Evolutionary conservation across 2,888 invertebrate species (phyloP), one percentile per base, ranked within the genome.

Genomic region (Lymantria dispar): DNA sequence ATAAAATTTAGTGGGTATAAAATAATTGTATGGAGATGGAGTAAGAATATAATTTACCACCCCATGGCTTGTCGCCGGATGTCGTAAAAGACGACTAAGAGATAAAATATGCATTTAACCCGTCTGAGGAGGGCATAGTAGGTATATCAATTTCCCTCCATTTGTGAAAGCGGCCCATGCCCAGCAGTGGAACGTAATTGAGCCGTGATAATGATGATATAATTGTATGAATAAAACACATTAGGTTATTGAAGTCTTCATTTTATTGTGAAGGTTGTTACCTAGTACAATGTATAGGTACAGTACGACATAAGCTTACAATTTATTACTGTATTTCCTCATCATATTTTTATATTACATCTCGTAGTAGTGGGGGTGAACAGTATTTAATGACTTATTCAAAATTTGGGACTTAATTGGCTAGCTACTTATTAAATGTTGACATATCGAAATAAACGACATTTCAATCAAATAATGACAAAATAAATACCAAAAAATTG

Each of bases 251-350:
- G 83, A 84, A 89, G 87, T 88, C 87, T 88, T 88, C 87, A 86
- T 88, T 89, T 88, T 89, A 89, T 88, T 88, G 87, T 89, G 87
- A 89, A 89, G 82, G 80, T 83, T 80, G 78, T 85, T 80, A 81
- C 85, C 87, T 88, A 89, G 76, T 83, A 85, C 84, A 82, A 85
- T 85, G 74, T 85, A 85, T 80, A 81, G 77, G 71, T 83, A 80
- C 74, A 82, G 80, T 87, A 85, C 75, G 82, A 81, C 78, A 70
- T 77, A 87, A 88, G 87, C 88, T 87, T 89, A 88, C 68, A 82
- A 81, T 72, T 71, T 85, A 87, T 88, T 85, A 87, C 87, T 86
- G 87, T 87, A 85, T 86, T 80, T 80, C 47, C n/a, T 75, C 68
- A 70, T 81, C 81, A 81, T 68, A 78, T 79, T 76, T 69, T 74